These are phyloP conservation scores for Arbacia lixula DNA, from an alignment of 53 echinoderm and acorn worm genomes.

Conservation along the genomic window DNA sequence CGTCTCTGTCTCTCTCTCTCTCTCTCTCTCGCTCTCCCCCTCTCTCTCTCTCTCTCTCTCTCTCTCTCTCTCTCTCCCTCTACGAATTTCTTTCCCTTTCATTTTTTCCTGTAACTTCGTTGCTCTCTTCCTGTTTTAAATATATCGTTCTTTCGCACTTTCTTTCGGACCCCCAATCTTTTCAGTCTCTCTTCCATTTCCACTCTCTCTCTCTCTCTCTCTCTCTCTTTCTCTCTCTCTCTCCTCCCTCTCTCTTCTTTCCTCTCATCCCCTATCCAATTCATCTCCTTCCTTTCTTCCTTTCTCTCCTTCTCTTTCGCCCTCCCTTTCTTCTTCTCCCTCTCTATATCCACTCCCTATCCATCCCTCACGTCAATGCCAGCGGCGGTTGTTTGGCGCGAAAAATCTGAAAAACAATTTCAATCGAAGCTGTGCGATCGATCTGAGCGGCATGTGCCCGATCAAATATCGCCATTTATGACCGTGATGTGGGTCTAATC, in stretches of 20 bases:
- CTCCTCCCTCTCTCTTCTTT: background rate
- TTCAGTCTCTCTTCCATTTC: background rate
- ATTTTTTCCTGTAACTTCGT: too few relatives aligned
- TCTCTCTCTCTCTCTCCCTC: too few relatives aligned
- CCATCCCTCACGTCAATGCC: background rate
- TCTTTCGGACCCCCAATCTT: background rate
- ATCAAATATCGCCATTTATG: constrained; percentile 5
- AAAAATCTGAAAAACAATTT: constrained; percentile 49
- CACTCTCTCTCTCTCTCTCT: background rate
- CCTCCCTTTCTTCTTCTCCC: background rate
- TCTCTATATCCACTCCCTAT: background rate
- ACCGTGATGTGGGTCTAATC: constrained; percentile 33
- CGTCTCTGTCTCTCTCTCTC: too few relatives aligned
- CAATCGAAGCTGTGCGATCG: constrained; percentile 37
- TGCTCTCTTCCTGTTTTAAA: too few relatives aligned
- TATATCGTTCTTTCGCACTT: too few relatives aligned
- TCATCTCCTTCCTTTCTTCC: background rate
- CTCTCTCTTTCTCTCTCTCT: background rate
- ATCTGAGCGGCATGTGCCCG: constrained; percentile 18
- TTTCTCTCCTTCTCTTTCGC: background rate
- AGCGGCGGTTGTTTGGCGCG: constrained; percentile 32
- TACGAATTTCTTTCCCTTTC: too few relatives aligned
- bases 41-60: too few relatives aligned
- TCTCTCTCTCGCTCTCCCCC: too few relatives aligned
- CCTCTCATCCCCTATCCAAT: background rate